These are phyloP conservation scores for Eulimnadia texana DNA, from an alignment of 1,140 invertebrate species.

Conservation along the genomic window DNA sequence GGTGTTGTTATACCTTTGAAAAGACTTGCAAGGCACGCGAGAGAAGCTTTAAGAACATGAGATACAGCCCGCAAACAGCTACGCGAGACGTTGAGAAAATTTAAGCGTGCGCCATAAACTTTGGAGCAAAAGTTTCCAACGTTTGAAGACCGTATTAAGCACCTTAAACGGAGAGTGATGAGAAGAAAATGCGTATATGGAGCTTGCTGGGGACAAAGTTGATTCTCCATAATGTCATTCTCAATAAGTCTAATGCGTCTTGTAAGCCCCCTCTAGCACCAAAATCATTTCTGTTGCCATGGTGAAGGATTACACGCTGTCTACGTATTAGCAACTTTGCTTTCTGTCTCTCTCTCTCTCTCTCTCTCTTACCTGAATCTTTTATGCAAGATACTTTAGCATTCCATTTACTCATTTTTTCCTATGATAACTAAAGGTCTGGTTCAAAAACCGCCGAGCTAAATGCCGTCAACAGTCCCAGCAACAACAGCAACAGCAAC, in stretches of 20 bases:
- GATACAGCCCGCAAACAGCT: no score
- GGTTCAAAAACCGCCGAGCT: constrained; percentile 26
- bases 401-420: neutral
- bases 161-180: no score
- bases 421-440: constrained; percentile 23
- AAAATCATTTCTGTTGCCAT: neutral
- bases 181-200: no score
- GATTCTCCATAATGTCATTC: neutral
- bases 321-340: neutral
- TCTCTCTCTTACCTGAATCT: neutral
- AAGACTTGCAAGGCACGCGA: neutral
- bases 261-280: neutral
- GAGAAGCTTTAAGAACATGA: neutral
- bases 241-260: neutral
- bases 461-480: constrained; percentile 24
- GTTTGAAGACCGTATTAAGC: no score
- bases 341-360: neutral
- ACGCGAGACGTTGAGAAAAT: no score
- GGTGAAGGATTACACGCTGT: neutral
- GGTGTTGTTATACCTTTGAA: neutral
- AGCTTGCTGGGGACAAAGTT: no score
- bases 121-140: no score
- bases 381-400: neutral
- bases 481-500: constrained; percentile 16
- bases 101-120: neutral